phyloP scores from a whole-genome alignment of 2,888 invertebrate genomes.

The Drosophila mimetica region DNA sequence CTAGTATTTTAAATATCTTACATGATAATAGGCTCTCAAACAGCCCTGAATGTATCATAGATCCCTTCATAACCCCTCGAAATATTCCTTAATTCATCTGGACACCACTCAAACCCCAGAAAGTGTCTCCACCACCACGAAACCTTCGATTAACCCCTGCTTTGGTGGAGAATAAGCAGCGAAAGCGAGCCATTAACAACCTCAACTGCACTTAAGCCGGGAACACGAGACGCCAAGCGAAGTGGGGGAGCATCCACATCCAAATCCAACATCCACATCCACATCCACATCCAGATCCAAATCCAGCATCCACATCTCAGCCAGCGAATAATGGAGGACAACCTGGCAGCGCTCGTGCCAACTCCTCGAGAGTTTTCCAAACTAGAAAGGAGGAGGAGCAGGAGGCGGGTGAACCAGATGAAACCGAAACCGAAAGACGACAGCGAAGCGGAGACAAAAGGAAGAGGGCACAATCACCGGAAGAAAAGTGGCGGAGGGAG shows the following conservation, averaged over 20 bases:
- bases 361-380: conserved; percentile 17
- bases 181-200: conserved; percentile 49
- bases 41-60: no score
- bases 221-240: conserved; percentile 36
- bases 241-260: conserved; percentile 38
- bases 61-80: no score
- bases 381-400: conserved; percentile 1
- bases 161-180: conserved; percentile 8
- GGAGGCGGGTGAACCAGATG: conserved; percentile 39
- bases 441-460: conserved; percentile 32
- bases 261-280: conserved; percentile 8
- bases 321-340: conserved; percentile 47
- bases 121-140: background rate
- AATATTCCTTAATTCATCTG: background rate
- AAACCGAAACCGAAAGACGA: conserved; percentile 63
- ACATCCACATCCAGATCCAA: conserved; percentile 2
- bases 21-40: no score
- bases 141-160: conserved; percentile 24
- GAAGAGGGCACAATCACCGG: conserved; percentile 52
- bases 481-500: conserved; percentile 62
- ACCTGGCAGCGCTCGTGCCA: conserved; percentile 41
- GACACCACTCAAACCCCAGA: background rate
- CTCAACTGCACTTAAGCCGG: conserved; percentile 49
- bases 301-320: conserved; percentile 16
- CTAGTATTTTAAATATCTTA: no score